Evolutionary conservation across 2,113 vertebrate genomes (phyloP).

Genomic region (Anthoscopus minutus): DNA sequence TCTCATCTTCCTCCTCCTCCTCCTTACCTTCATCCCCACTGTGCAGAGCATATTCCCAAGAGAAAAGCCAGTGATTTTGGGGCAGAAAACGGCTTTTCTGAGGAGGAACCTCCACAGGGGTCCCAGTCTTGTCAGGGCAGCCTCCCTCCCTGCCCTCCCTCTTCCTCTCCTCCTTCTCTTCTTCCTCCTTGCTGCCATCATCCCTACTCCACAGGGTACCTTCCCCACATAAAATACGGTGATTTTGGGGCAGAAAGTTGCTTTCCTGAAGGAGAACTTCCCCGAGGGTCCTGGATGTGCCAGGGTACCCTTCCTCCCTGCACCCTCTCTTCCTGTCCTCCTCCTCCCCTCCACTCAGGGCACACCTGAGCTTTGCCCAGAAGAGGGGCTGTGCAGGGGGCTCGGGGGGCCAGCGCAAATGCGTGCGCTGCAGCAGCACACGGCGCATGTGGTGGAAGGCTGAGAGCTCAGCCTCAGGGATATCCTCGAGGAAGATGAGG

Average conservation of each 20-base stretch:
- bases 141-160: neutral
- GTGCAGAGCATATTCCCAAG: neutral
- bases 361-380: constrained; percentile 78
- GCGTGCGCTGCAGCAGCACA: constrained; percentile 82
- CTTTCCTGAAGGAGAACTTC: neutral
- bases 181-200: neutral
- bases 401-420: constrained; percentile 79
- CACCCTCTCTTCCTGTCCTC: neutral
- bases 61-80: neutral
- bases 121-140: neutral
- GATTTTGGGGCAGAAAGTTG: neutral
- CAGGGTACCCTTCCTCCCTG: neutral
- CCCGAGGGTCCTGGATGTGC: accelerated
- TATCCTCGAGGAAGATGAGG: constrained; percentile 79
- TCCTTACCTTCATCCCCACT: neutral
- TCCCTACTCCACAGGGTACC: neutral
- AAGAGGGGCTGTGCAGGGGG: constrained; percentile 73
- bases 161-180: neutral
- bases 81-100: neutral
- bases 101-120: neutral
- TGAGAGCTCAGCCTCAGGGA: constrained; percentile 75
- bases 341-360: neutral
- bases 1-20: neutral
- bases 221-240: neutral
- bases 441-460: constrained; percentile 83